Evolutionary conservation across 2,113 vertebrate genomes (phyloP).

Genomic region (Tupaia tana): DNA sequence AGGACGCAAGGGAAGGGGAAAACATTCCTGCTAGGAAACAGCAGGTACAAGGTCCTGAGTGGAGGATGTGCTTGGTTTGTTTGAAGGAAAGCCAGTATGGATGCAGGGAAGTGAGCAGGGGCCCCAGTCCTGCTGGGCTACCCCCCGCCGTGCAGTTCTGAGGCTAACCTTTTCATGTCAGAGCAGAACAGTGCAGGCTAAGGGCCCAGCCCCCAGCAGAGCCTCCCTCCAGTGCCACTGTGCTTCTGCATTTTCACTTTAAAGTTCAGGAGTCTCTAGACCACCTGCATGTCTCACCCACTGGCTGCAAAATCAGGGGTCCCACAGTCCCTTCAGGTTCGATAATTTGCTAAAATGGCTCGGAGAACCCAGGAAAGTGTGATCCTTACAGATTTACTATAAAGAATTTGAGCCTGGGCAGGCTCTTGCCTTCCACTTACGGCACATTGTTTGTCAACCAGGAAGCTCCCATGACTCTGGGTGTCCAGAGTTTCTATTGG

Average conservation of each 20-base stretch:
- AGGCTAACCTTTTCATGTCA: neutral
- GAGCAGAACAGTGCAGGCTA: neutral
- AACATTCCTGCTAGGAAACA: neutral
- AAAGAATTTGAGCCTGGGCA: neutral
- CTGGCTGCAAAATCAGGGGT: neutral
- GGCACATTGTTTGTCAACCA: neutral
- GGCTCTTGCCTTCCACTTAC: too few species aligned
- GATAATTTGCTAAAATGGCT: neutral
- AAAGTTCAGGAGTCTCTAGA: neutral
- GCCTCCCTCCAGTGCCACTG: neutral
- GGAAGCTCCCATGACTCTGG: neutral
- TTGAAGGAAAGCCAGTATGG: neutral
- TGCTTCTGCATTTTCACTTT: too few species aligned
- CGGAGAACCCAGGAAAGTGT: neutral
- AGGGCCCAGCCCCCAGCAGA: neutral
- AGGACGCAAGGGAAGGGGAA: neutral
- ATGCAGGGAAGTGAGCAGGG: neutral
- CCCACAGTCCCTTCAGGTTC: neutral
- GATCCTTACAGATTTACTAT: neutral
- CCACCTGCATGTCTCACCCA: neutral
- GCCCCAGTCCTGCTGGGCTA: neutral
- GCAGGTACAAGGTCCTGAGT: neutral
- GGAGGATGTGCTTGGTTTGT: too few species aligned
- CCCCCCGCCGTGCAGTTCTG: fast-evolving
- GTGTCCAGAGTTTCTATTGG: neutral